phyloP scores from a whole-genome alignment of 2,888 invertebrate genomes.

The Trissolcus japonicus region DNA sequence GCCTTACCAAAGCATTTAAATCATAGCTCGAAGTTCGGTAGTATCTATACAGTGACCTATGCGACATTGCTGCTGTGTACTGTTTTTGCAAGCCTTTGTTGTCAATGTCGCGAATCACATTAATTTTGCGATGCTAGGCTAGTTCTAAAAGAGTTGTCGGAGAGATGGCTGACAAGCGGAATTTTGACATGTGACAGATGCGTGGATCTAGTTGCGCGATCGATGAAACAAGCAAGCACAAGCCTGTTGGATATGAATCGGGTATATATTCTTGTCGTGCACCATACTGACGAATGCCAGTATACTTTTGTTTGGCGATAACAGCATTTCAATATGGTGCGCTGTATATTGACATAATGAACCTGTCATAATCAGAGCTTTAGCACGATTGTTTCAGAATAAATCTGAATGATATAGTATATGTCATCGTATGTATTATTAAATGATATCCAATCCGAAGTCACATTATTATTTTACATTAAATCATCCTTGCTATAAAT shows the following conservation, averaged over 20 bases:
- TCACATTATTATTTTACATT: too few relatives aligned
- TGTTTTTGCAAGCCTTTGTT: constrained; percentile 11
- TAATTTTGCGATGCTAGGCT: constrained; percentile 62
- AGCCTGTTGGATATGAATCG: constrained; percentile 56
- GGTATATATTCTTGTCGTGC: constrained; percentile 37
- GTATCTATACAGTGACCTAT: constrained; percentile 62
- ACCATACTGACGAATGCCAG: constrained; percentile 56
- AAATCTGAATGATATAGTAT: too few relatives aligned
- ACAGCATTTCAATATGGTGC: constrained; percentile 41
- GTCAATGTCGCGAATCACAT: constrained; percentile 59
- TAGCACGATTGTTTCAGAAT: constrained; percentile 35
- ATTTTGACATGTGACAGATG: constrained; percentile 64
- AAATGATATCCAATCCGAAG: too few relatives aligned
- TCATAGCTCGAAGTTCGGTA: constrained; percentile 61
- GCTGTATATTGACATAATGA: constrained; percentile 44
- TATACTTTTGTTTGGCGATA: constrained; percentile 50
- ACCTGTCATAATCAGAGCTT: constrained; percentile 55
- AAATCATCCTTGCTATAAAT: too few relatives aligned
- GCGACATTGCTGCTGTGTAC: constrained; percentile 62
- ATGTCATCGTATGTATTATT: too few relatives aligned
- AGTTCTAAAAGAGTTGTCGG: constrained; percentile 44
- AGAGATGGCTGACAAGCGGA: constrained; percentile 61
- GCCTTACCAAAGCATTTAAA: constrained; percentile 62
- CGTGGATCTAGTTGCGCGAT: constrained; percentile 46
- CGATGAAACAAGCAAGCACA: constrained; percentile 62